phyloP scores from a whole-genome alignment of 2,888 invertebrate species.

The Steromphala cineraria region DNA sequence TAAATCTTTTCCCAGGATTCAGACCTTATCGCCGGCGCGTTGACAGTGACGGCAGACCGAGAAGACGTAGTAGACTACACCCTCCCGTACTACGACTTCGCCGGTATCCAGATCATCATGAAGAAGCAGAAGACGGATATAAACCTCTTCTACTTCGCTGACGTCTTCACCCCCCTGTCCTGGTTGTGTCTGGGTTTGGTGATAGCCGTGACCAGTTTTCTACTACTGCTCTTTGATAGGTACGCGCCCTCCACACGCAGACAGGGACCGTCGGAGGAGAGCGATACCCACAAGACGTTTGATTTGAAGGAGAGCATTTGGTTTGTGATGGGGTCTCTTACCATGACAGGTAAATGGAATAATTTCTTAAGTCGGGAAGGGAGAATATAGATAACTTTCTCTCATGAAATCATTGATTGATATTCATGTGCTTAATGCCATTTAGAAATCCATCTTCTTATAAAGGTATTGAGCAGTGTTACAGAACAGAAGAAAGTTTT shows the following conservation, averaged over 20 bases:
- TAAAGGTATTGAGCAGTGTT: too few species aligned
- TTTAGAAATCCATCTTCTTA: too few species aligned
- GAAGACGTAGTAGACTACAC: constrained; percentile 94
- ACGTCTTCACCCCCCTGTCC: constrained; percentile 86
- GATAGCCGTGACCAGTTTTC: constrained; percentile 86
- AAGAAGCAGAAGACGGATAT: constrained; percentile 88
- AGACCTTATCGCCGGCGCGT: constrained; percentile 87
- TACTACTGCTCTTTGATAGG: constrained; percentile 92
- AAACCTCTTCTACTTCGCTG: constrained; percentile 94
- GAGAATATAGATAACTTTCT: too few species aligned
- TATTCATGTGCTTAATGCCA: too few species aligned
- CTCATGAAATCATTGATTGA: too few species aligned
- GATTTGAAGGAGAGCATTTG: constrained; percentile 94
- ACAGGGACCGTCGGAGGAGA: constrained; percentile 80
- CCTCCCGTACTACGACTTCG: constrained; percentile 93
- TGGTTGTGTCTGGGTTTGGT: constrained; percentile 89
- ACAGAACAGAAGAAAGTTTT: too few species aligned
- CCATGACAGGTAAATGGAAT: constrained; percentile 81
- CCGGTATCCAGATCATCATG: constrained; percentile 92
- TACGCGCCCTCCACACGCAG: constrained; percentile 82
- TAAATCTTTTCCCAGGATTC: constrained; percentile 80
- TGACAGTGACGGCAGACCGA: constrained; percentile 92
- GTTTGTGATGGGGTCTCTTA: constrained; percentile 94
- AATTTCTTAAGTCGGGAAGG: too few species aligned
- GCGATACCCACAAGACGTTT: constrained; percentile 28